Evolutionary conservation across 30 jellyfish, hydroid and myxozoan species (phyloP).

Genomic region (Clytia hemisphaerica): DNA sequence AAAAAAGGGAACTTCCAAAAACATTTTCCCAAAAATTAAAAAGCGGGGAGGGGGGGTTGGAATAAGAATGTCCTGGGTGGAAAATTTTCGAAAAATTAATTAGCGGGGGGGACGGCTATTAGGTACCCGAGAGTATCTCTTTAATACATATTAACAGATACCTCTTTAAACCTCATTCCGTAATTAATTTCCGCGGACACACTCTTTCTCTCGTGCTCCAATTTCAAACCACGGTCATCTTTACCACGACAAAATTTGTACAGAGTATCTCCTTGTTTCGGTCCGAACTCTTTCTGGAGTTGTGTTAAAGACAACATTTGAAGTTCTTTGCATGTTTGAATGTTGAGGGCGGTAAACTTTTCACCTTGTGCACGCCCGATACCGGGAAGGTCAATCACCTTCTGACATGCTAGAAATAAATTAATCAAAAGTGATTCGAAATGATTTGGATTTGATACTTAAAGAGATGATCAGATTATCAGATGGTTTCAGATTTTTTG

Average conservation of each 20-base stretch:
- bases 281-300: conserved; percentile 74
- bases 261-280: conserved; percentile 64
- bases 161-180: conserved; percentile 86
- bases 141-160: conserved; percentile 4
- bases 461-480: no score
- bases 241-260: conserved; percentile 71
- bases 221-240: conserved; percentile 52
- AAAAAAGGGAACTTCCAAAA: no score
- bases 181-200: conserved; percentile 95
- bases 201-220: conserved; percentile 81
- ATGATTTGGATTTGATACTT: no score
- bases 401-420: conserved; percentile 57
- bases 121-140: no score
- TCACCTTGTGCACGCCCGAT: conserved; percentile 64
- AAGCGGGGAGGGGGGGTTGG: no score
- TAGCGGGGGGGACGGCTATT: no score
- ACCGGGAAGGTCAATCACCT: conserved; percentile 80
- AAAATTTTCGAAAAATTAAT: no score
- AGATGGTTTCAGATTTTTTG: no score
- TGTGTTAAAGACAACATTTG: conserved; percentile 32
- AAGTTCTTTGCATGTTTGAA: conserved; percentile 60
- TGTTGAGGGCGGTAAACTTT: conserved; percentile 39
- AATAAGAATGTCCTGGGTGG: no score
- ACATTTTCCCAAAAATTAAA: no score
- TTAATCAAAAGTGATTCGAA: no score